Evolutionary conservation across 2,797 vertebrate genomes (phyloP), one percentile per base, ranked within the genome.

Genomic region (Gymnothorax reevesii): DNA sequence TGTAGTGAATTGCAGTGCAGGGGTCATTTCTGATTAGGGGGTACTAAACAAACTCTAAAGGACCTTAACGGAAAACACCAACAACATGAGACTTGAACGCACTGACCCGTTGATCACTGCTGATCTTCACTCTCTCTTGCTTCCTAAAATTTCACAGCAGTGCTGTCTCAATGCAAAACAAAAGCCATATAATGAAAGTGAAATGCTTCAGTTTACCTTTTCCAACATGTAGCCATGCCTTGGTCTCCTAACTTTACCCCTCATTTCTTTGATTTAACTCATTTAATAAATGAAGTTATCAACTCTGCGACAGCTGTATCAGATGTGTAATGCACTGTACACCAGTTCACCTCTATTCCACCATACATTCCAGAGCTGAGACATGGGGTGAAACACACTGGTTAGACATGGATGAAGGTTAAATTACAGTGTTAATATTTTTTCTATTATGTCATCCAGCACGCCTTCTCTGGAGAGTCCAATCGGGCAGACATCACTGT

Each of bases 131-230:
- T 69, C 33, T 77, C 17, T 6, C 71, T 13, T 27, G 25, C 71
- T 73, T 27, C 4, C 42, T 20, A 54, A 79, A 75, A 95, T 98
- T 96, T 97, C 97, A 97, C 97, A 92, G 95, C 94, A 97, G 97
- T 96, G 96, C 86, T 89, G 90, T 91, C 86, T 75, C 77, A 95
- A 96, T 66, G 7, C 7, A 66, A 66, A 66, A 66, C 62, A 66
- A 69, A n/a, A 7, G 22, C 64, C 64, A 69, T 69, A 69, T 10
- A n/a, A 8, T 8, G 7, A 1, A 59, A 1, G 15, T 59, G 57
- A 59, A 1, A 59, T 96, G 96, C 96, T 95, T 94, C 96, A 96
- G 97, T 96, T 97, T 96, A 97, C 96, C 97, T 96, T 95, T 10
- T 25, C n/a, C 64, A 69, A 27, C 66, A 69, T 69, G 66, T 13